Evolutionary conservation across 2,113 vertebrate genomes (phyloP), one percentile per base, ranked within the genome.

Genomic region (Dicerorhinus sumatrensis): DNA sequence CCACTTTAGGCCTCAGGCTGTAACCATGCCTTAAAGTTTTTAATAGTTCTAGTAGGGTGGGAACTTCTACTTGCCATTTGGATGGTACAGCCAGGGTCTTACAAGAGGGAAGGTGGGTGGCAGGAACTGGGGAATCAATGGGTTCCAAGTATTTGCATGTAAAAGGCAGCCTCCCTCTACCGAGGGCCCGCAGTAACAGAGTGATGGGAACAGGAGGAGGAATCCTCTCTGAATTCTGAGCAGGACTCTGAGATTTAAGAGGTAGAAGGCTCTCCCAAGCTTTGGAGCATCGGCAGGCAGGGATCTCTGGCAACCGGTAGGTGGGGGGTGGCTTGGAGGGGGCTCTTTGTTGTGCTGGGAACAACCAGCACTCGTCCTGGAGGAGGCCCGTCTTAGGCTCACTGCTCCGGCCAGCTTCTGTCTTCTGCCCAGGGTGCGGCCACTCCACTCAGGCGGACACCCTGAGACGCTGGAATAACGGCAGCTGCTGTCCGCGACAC

Each of bases 91-190:
- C 60, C 80, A 94, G 82, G 91, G 54, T 80, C 85, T 88, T 88
- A 36, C 5, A 54, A 73, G 36, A 83, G 77, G 90, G 82, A 94
- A 80, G 90, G 79, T 51, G 51, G 60, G 73, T 89, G 94, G 85
- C 96, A 91, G 91, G 89, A 94, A 88, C 84, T 51, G 56, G 65
- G 85, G 91, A 90, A 97, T 97, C 86, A 97, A 97, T 94, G 89
- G 96, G 51, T 90, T 89, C 82, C 56, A 69, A 93, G 86, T 94
- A 96, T 97, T 97, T 96, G 95, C 94, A 98, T 95, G 92, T 96
- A 94, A 97, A 97, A 97, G 86, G 91, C 81, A 72, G 75, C 77
- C 85, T 94, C 96, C 94, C 91, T 97, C 96, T 97, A 95, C 79
- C 36, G 48, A 75, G 23, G 82, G 88, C 65, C 76, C 0, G 11